Conservation (phyloP, 2,113 vertebrate species). For the Mystacornis crossleyi region DNA sequence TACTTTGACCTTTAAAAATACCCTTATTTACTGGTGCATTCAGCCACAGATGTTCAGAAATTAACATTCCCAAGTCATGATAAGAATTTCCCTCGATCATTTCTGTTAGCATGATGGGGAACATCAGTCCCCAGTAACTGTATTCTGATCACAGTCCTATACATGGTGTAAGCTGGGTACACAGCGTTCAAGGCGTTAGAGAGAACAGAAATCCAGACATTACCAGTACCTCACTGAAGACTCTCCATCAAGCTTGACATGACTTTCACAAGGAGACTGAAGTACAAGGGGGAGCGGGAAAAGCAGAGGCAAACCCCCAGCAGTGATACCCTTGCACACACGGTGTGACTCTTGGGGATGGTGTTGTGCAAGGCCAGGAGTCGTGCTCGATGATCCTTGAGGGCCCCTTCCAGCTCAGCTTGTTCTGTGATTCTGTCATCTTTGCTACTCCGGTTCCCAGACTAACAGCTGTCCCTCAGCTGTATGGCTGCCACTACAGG, state of each 20-base stretch:
- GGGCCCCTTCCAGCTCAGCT: neutral
- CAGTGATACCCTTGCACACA: neutral
- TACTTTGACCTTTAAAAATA: slow-evolving; percentile 23
- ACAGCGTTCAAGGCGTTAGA: neutral
- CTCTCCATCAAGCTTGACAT: neutral
- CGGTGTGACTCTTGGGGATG: neutral
- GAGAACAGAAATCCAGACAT: neutral
- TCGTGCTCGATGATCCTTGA: neutral
- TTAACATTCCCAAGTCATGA: neutral
- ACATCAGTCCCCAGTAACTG: neutral
- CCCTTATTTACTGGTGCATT: neutral
- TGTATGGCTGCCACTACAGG: fast-evolving
- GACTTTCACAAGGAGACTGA: neutral
- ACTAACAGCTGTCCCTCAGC: neutral
- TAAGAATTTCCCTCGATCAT: neutral
- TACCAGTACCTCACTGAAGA: neutral
- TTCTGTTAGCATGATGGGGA: neutral
- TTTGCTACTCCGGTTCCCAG: neutral
- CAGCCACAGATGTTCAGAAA: slow-evolving; percentile 14
- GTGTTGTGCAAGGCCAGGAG: neutral
- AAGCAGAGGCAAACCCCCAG: neutral
- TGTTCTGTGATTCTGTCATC: neutral
- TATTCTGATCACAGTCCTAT: neutral
- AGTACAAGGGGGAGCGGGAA: neutral
- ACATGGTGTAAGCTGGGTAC: neutral